Evolutionary conservation across 2,888 invertebrate species (phyloP).

Genomic region (Lithophane socia): DNA sequence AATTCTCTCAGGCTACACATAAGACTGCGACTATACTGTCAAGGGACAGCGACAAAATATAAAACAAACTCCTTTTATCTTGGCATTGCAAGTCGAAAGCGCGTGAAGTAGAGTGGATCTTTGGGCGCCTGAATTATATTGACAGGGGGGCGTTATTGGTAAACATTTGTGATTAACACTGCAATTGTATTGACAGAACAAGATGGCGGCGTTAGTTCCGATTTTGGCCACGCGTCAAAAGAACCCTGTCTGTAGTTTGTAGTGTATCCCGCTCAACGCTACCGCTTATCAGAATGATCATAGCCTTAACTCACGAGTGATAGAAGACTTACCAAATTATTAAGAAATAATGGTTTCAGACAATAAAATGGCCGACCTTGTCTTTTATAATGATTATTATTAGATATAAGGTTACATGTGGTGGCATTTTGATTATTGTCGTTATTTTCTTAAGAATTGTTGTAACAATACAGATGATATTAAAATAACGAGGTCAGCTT

Average conservation of each 20-base stretch:
- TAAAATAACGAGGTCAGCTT: conserved; percentile 5
- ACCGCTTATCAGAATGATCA: not conserved
- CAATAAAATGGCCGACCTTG: conserved; percentile 48
- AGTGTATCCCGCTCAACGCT: not conserved
- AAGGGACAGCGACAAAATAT: not conserved
- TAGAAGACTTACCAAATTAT: conserved; percentile 37
- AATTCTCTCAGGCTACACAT: conserved; percentile 6
- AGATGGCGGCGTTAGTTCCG: not conserved
- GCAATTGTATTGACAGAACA: not conserved
- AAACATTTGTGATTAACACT: too few species aligned
- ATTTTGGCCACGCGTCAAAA: not conserved
- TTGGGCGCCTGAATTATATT: not conserved
- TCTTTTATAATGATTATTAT: conserved; percentile 27
- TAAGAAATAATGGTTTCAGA: conserved; percentile 30
- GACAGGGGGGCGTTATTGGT: too few species aligned
- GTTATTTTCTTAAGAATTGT: conserved; percentile 27
- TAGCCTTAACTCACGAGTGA: conserved; percentile 32
- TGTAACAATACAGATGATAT: not conserved
- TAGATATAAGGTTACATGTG: conserved; percentile 20
- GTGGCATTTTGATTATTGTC: conserved; percentile 12
- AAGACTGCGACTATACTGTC: not conserved
- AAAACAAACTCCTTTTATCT: not conserved
- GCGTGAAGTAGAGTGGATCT: not conserved
- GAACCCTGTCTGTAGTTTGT: not conserved
- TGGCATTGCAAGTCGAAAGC: not conserved